Evolutionary conservation across 2,888 invertebrate species (phyloP), one percentile per base, ranked within the genome.

Genomic region (Tanytarsus gracilentus): DNA sequence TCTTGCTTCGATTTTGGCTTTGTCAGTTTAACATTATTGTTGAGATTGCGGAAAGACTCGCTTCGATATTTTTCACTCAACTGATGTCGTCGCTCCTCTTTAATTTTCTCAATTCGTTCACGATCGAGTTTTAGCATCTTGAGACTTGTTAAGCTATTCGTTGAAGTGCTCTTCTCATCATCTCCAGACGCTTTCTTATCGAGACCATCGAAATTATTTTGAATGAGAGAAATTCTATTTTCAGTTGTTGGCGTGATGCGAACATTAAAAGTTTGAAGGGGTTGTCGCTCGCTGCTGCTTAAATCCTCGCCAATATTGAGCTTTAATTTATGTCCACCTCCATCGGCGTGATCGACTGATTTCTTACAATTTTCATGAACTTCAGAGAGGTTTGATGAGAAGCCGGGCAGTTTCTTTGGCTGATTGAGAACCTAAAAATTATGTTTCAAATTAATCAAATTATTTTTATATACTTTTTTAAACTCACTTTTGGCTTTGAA

Each of bases 31-130:
- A 58, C 40, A 29, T 73, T 69, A 1, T 82, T 81, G 62, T 78
- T 80, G 61, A 73, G 70, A 64, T 83, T 83, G 52, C 84, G 78
- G 62, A 91, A 85, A 8, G 88, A 85, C 65, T 89, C 89, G 1
- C 88, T 85, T 63, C 88, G 85, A 70, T 90, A 91, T 70, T 90
- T 91, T 69, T 92, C 90, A 49, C 90, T 80, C 11, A 92, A 73
- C 67, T 89, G 88, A 65, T 84, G 85, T 55, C 93, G 77, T n/a
- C 92, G 76, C 69, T 93, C 92, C 69, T 92, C 90, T 74, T 93
- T 93, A 70, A 92, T 93, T 70, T 87, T 86, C 72, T 93, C 91
- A 64, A 93, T 90, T 49, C 92, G 75, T 68, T 92, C 91, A 50
- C 92, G 76, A 66, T 86, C 85, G 21, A 83, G 69, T 62, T 85